These are phyloP conservation scores for Megaleporinus macrocephalus DNA, from an alignment of 2,113 vertebrate species.

Conservation along the genomic window DNA sequence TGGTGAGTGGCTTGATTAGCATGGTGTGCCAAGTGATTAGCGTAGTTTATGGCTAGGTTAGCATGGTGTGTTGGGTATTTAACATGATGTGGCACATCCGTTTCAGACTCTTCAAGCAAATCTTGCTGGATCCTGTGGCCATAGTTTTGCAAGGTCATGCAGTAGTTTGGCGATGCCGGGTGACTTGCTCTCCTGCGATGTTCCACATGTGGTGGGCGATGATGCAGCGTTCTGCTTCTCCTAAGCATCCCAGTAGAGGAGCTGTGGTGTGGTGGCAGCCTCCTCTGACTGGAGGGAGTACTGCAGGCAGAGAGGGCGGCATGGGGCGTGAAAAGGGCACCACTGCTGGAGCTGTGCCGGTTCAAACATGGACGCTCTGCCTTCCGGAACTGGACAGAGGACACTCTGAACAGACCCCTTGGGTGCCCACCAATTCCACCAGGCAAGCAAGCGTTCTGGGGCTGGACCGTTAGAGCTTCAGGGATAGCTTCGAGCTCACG, in stretches of 20 bases:
- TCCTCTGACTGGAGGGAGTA: slow-evolving; percentile 75
- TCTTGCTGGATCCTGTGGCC: slow-evolving; percentile 48
- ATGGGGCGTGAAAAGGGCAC: slow-evolving; percentile 71
- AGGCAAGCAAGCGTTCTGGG: slow-evolving; percentile 61
- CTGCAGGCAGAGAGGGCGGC: slow-evolving; percentile 73
- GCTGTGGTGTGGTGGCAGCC: slow-evolving; percentile 62
- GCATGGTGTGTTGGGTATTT: slow-evolving; percentile 22
- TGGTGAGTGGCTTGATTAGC: slow-evolving; percentile 1
- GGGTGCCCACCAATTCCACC: slow-evolving; percentile 51
- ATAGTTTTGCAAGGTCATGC: slow-evolving; percentile 72
- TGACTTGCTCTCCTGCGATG: slow-evolving; percentile 78
- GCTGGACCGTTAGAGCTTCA: slow-evolving; percentile 72
- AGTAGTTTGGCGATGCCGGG: slow-evolving; percentile 74
- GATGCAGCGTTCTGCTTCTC: slow-evolving; percentile 77
- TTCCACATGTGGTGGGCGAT: slow-evolving; percentile 68
- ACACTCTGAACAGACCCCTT: slow-evolving; percentile 71
- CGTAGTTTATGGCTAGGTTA: background rate
- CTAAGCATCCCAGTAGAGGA: slow-evolving; percentile 71
- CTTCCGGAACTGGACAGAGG: slow-evolving; percentile 76
- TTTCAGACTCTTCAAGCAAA: slow-evolving; percentile 17
- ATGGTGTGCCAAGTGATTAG: background rate
- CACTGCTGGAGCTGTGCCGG: slow-evolving; percentile 76
- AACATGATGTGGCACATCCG: background rate
- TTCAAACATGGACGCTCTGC: slow-evolving; percentile 73
- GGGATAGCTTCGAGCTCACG: slow-evolving; percentile 81